Base-by-base conservation (phyloP, 2,113 vertebrate species). In the Hemibagrus wyckioides region DNA sequence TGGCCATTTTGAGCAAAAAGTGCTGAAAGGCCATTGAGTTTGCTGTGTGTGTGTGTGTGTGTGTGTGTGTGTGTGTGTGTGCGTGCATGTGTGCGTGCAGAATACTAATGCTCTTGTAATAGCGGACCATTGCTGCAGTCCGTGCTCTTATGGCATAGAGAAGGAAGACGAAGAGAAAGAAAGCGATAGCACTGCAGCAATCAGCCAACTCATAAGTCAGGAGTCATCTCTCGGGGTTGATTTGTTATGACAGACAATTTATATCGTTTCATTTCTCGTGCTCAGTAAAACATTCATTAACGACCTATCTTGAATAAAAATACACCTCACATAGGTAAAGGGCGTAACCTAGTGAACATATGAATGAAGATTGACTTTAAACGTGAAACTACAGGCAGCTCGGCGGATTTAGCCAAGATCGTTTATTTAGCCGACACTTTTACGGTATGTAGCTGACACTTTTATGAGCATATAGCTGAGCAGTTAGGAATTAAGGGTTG, bases 101-200 rank as follows among this genome's bases (percentile, higher is more conserved):
- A 83, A 86, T 86, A 86, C 80, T 89, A 83, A 86, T 89, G 80
- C 67, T 82, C 71, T 63, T 77, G 84, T 77, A 77, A 82, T 83
- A 89, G 88, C 56, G 25, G 69, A 83, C 86, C 86, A 39, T 52
- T 87, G 86, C 86, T 83, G 86, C 86, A 83, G 86, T 87, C 67
- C 36, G 3, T 71, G 48, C 73, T 84, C 63, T 59, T 44, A 50
- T 61, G 36, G 85, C 21, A 77, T 7, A 61, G 44, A 69, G 59
- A 56, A 88, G 61, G 67, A 85, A 19, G 69, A 54, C 3, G 54
- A 48, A 76, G 63, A 28, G 39, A 80, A 59, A 80, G 79, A 39
- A 57, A 23, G 33, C 28, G 52, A 80, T 11, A 36, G 30, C 54
- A 15, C 79, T 81, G 79, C 79, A 81, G 33, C 23, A 59, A 59